Conservation (phyloP, 2,797 vertebrate species). For the Luscinia luscinia region DNA sequence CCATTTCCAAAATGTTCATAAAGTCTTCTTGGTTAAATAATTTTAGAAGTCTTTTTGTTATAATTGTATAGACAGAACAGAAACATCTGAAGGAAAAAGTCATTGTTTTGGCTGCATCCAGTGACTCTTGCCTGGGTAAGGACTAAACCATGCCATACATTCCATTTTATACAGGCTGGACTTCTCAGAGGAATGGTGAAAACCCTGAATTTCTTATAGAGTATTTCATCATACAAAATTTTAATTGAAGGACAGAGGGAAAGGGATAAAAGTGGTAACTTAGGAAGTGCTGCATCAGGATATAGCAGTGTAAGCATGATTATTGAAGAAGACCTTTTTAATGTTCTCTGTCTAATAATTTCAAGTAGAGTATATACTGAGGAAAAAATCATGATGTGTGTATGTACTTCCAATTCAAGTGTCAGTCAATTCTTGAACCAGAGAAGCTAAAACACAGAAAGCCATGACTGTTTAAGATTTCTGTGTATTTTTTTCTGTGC, state of each 20-base stretch:
- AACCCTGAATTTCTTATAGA: background rate
- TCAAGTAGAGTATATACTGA: background rate
- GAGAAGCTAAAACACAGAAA: background rate
- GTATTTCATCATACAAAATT: background rate
- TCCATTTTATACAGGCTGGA: background rate
- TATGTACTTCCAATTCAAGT: background rate
- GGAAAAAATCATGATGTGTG: background rate
- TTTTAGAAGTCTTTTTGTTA: background rate
- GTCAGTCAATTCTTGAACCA: background rate
- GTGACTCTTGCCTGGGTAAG: background rate
- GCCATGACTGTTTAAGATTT: background rate
- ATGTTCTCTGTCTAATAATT: background rate
- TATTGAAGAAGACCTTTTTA: background rate
- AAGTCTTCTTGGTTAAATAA: background rate
- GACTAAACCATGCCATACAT: background rate
- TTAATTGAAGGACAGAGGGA: background rate
- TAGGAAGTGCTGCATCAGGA: background rate
- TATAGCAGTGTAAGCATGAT: background rate
- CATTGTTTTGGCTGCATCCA: background rate
- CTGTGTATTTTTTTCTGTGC: background rate
- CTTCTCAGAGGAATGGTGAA: background rate
- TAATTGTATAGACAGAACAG: background rate
- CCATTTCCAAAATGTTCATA: background rate
- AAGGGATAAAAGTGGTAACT: background rate
- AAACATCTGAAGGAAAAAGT: background rate